Percentiles rank a stretch among this genome's conserved stretches.
Evolutionary conservation across 92 coral and sea anemone genomes (phyloP).

Genomic region (Parazoanthus swiftii): DNA sequence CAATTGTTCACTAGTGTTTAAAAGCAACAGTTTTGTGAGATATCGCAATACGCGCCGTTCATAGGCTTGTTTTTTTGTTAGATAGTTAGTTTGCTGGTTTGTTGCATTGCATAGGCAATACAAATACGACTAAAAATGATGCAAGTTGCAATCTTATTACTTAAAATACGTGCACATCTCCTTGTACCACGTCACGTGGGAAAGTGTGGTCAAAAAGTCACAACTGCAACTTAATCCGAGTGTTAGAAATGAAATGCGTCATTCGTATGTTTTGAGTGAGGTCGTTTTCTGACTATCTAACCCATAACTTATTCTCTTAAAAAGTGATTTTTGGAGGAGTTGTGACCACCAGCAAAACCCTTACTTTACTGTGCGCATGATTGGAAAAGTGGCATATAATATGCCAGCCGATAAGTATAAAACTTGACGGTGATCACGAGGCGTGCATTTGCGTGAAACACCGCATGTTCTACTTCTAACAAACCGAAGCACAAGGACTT

Average conservation of each 20-base stretch:
- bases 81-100: too few species aligned
- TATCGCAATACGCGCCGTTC: too few species aligned
- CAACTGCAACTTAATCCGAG: conserved; percentile 7
- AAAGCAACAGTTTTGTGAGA: too few species aligned
- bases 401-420: not conserved
- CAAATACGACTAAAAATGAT: too few species aligned
- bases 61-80: too few species aligned
- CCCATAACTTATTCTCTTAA: not conserved
- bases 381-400: too few species aligned
- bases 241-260: conserved; percentile 34
- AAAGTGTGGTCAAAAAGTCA: not conserved
- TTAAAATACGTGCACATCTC: not conserved
- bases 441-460: not conserved
- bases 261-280: not conserved
- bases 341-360: too few species aligned
- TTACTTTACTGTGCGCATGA: too few species aligned
- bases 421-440: not conserved
- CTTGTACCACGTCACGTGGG: not conserved
- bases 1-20: too few species aligned
- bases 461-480: not conserved
- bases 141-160: not conserved
- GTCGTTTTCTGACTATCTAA: not conserved
- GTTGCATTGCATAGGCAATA: not conserved
- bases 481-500: too few species aligned
- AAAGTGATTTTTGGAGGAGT: too few species aligned